Base-by-base conservation (phyloP, 2,888 invertebrate species). In the Athalia circularis region DNA sequence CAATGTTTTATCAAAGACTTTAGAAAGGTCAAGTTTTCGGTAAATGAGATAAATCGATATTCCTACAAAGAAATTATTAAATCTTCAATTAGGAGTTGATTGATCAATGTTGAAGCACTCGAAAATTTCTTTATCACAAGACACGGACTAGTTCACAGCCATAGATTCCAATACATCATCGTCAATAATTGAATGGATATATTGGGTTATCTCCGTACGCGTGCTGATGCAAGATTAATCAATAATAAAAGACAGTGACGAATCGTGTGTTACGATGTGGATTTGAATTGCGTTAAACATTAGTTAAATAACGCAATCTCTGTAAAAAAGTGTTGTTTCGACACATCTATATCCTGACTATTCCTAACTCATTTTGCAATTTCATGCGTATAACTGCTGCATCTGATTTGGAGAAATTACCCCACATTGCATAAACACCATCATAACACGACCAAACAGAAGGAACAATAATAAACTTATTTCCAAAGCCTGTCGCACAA, bases 291-390 rank as follows among this genome's bases (percentile, higher is more conserved):
- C 72, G 59, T 13, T 9, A 47, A 47, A 59, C 43, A 47, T 57
- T 45, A 59, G 9, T 43, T 5, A 72, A 8, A n/a, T 47, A 47
- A 59, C 59, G 57, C 45, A 72, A 45, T 9, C 6, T 72, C 47
- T 72, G 57, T 50, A 59, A 9, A 72, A 57, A 72, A n/a, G 13
- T 72, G 70, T 72, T 57, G 45, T 72, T 72, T 47, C 4, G 47
- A 4, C 5, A 7, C 7, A 59, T 59, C 9, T 72, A 47, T 11
- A 57, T 47, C 59, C 47, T 47, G 45, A 15, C 59, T 72, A 57
- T 59, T 59, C 13, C 47, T 29, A 72, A 59, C 59, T 15, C 15
- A 59, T 72, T 72, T 72, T 45, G 59, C 72, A 72, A 72, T 43
- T 15, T 43, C 57, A 62, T 54, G 47, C 6, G 50, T 45, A 15